Conservation (phyloP, 2,888 invertebrate species). For the Drosophila mayaguana region DNA sequence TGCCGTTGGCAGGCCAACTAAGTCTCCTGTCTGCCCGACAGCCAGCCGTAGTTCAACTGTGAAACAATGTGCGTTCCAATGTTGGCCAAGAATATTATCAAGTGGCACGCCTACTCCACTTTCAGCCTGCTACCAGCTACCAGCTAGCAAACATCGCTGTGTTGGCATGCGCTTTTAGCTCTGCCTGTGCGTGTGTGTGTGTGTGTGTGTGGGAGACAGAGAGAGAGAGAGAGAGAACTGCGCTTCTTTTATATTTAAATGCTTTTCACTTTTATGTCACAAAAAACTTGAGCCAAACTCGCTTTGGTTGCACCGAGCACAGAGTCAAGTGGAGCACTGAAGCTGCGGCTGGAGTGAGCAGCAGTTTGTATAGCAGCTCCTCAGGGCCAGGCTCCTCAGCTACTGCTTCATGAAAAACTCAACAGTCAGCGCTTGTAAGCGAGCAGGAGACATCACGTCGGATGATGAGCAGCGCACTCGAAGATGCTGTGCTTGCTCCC, state of each 20-base stretch:
- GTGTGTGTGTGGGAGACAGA: not conserved
- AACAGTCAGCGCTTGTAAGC: constrained; percentile 69
- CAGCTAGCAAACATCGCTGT: not conserved
- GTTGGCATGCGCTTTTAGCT: constrained; percentile 40
- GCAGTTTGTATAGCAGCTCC: constrained; percentile 39
- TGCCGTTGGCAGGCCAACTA: constrained; percentile 29
- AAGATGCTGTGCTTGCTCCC: constrained; percentile 40
- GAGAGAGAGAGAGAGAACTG: constrained; percentile 19
- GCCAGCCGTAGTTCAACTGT: constrained; percentile 28
- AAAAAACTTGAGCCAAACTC: constrained; percentile 77
- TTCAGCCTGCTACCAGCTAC: constrained; percentile 9
- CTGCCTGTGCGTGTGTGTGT: constrained; percentile 12
- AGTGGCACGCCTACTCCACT: constrained; percentile 48
- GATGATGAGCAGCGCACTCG: constrained; percentile 67
- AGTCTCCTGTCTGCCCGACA: not conserved
- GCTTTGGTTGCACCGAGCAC: constrained; percentile 58
- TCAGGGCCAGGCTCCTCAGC: constrained; percentile 30
- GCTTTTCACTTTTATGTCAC: constrained; percentile 82
- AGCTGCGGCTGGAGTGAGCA: constrained; percentile 33
- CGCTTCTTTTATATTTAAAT: constrained; percentile 76
- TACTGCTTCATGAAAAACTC: constrained; percentile 43
- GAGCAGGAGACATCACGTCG: constrained; percentile 67
- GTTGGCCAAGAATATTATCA: constrained; percentile 54
- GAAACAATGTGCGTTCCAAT: constrained; percentile 55
- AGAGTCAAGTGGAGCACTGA: constrained; percentile 57